Evolutionary conservation across 2,888 invertebrate genomes (phyloP).

Genomic region (Eilema depressum): DNA sequence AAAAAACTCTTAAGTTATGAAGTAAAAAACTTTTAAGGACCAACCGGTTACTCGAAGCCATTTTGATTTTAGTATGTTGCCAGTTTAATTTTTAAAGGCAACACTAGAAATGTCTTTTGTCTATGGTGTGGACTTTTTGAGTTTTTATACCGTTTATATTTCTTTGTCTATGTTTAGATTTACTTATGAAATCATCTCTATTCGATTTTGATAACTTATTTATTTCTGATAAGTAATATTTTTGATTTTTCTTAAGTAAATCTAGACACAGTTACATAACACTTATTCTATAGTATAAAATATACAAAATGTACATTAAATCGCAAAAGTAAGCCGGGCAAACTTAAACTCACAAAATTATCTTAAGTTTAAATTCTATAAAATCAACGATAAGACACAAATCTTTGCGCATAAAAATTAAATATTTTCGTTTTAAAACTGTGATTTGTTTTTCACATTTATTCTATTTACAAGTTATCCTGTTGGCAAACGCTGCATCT

Average conservation of each 20-base stretch:
- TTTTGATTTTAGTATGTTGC: constrained; percentile 29
- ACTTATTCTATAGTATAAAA: constrained; percentile 59
- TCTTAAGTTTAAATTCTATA: constrained; percentile 38
- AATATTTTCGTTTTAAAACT: constrained; percentile 29
- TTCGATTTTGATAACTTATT: not conserved
- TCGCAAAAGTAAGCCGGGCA: constrained; percentile 44
- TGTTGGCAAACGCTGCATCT: constrained; percentile 1
- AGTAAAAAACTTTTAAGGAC: constrained; percentile 35
- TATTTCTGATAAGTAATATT: not conserved
- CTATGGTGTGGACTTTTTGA: constrained; percentile 36
- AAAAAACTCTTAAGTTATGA: constrained; percentile 36
- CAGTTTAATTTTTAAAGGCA: constrained; percentile 25
- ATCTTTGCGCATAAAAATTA: constrained; percentile 42
- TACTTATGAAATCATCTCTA: constrained; percentile 35
- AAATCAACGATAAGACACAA: constrained; percentile 38
- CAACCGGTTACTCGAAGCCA: constrained; percentile 30
- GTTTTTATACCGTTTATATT: constrained; percentile 31
- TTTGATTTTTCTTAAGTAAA: constrained; percentile 35
- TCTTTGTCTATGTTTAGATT: constrained; percentile 33
- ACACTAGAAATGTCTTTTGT: constrained; percentile 45
- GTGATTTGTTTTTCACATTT: constrained; percentile 34
- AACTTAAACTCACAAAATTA: constrained; percentile 42
- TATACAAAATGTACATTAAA: constrained; percentile 64
- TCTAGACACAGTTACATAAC: constrained; percentile 38
- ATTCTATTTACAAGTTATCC: constrained; percentile 39